Conservation (phyloP, 2,888 invertebrate species). For the Pandemis cinnamomeana region DNA sequence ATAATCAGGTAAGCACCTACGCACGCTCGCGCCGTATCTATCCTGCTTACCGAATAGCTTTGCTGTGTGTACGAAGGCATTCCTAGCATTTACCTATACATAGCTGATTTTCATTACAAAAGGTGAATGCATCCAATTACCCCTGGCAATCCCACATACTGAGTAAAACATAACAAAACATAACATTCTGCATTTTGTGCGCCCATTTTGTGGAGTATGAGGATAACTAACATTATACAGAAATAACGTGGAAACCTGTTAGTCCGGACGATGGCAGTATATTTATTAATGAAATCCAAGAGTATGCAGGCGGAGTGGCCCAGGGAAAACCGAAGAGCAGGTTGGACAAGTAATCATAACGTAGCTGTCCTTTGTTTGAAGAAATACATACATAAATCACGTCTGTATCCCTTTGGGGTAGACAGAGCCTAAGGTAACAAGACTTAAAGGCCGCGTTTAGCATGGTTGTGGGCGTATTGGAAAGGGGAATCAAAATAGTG, state of each 20-base stretch:
- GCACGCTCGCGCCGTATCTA: too few relatives aligned
- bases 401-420: too few relatives aligned
- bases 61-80: too few relatives aligned
- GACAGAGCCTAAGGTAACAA: too few relatives aligned
- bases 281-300: neutral
- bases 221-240: neutral
- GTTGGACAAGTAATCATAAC: neutral
- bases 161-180: neutral
- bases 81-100: too few relatives aligned
- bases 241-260: constrained; percentile 7
- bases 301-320: neutral
- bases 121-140: neutral
- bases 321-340: neutral
- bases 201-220: neutral
- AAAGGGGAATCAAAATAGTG: too few relatives aligned
- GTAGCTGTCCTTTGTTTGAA: too few relatives aligned
- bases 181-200: neutral
- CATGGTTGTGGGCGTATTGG: too few relatives aligned
- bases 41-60: too few relatives aligned
- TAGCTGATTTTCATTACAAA: neutral
- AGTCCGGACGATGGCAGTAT: neutral
- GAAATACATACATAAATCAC: too few relatives aligned
- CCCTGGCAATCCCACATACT: neutral
- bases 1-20: too few relatives aligned
- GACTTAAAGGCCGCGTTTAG: too few relatives aligned